These are phyloP conservation scores for Acleris laterana DNA, from an alignment of 2,888 invertebrate species.

Conservation along the genomic window DNA sequence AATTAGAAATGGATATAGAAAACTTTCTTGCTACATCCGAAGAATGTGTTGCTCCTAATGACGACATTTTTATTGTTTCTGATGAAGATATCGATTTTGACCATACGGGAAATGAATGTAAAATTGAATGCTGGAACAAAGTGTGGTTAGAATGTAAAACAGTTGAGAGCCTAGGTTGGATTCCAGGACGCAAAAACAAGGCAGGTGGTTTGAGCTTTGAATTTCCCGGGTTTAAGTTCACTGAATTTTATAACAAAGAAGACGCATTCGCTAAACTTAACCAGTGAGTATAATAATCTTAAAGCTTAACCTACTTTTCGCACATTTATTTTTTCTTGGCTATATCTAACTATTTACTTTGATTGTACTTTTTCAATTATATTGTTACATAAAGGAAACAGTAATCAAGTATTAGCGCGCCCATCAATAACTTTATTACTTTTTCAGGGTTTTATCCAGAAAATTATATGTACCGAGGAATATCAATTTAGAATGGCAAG, in stretches of 20 bases:
- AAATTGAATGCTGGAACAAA: conserved; percentile 41
- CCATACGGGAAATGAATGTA: conserved; percentile 17
- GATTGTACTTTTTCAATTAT: too few species aligned
- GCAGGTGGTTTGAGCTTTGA: conserved; percentile 60
- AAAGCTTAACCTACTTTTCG: not conserved
- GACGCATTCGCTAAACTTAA: conserved; percentile 67
- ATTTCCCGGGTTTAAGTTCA: conserved; percentile 67
- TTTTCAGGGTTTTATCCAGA: conserved; percentile 56
- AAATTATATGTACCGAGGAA: conserved; percentile 57
- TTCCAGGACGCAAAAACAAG: conserved; percentile 55
- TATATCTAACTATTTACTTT: too few species aligned
- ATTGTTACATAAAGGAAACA: not conserved
- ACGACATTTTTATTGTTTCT: conserved; percentile 48
- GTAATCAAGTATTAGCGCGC: not conserved
- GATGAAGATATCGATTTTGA: conserved; percentile 50
- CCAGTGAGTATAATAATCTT: conserved; percentile 59
- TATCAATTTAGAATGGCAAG: conserved; percentile 59
- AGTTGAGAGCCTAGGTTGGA: conserved; percentile 61
- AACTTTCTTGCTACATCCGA: conserved; percentile 53
- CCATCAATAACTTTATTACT: not conserved
- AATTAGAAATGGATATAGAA: conserved; percentile 55
- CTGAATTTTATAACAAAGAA: conserved; percentile 58
- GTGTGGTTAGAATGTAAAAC: conserved; percentile 66
- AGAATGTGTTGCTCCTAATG: conserved; percentile 44
- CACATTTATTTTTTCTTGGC: not conserved